These are phyloP conservation scores for Mobula hypostoma DNA, from an alignment of 2,113 vertebrate species.

Conservation along the genomic window DNA sequence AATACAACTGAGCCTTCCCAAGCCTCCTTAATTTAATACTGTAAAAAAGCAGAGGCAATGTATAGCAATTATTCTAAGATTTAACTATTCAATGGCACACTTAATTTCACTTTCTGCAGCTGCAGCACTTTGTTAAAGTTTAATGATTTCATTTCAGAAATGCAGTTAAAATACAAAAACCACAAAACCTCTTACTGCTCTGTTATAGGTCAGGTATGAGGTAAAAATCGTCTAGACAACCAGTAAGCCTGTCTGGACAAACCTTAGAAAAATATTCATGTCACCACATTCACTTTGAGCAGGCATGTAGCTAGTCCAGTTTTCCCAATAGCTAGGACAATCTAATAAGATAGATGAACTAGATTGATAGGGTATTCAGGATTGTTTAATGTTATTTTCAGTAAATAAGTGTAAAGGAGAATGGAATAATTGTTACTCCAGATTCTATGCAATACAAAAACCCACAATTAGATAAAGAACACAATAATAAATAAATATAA, in stretches of 20 bases:
- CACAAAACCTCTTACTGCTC: background rate
- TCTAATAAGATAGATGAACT: background rate
- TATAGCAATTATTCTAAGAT: background rate
- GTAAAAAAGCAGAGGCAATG: background rate
- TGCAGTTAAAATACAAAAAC: background rate
- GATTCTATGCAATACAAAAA: too few relatives aligned
- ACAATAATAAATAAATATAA: too few relatives aligned
- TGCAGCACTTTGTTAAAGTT: background rate
- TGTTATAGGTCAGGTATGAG: conserved; percentile 18
- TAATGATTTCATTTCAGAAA: background rate
- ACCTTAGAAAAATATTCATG: background rate
- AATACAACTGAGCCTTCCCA: background rate
- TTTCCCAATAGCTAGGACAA: background rate
- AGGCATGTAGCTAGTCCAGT: background rate
- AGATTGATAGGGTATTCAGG: background rate
- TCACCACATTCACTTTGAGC: background rate
- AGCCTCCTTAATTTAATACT: background rate
- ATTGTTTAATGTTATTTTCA: too few relatives aligned
- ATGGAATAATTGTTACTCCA: too few relatives aligned
- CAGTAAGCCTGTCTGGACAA: conserved; percentile 26
- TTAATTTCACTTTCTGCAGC: background rate
- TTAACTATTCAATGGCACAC: background rate
- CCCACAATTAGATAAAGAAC: too few relatives aligned
- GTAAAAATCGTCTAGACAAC: background rate
- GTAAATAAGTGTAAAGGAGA: too few relatives aligned